Evolutionary conservation across 92 coral and sea anemone species (phyloP).

Genomic region (Desmophyllum pertusum): DNA sequence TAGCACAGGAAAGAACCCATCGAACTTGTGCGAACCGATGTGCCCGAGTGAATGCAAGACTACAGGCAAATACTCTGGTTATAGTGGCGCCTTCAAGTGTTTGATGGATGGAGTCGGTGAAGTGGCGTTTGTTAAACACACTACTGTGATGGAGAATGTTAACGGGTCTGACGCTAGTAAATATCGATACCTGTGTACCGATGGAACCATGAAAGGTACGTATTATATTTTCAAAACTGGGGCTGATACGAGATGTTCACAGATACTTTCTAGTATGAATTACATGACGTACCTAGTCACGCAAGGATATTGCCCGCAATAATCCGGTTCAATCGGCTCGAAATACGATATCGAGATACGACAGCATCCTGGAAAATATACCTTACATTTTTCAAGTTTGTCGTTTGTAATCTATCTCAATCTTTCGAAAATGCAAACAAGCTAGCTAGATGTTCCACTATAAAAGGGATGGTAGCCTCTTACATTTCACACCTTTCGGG

Average conservation of each 20-base stretch:
- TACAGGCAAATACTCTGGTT: constrained; percentile 27
- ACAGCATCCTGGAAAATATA: too few species aligned
- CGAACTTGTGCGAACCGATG: constrained; percentile 16
- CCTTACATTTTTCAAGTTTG: too few species aligned
- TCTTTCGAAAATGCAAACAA: too few species aligned
- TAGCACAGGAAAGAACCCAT: not conserved
- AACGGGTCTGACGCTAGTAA: not conserved
- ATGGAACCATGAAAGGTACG: constrained; percentile 30
- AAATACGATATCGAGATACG: too few species aligned
- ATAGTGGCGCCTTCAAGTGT: constrained; percentile 71
- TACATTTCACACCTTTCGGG: too few species aligned
- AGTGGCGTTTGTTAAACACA: constrained; percentile 74
- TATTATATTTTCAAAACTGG: not conserved
- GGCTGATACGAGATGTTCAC: not conserved
- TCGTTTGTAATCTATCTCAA: too few species aligned
- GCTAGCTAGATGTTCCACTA: too few species aligned
- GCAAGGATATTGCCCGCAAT: too few species aligned
- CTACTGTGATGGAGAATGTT: constrained; percentile 29
- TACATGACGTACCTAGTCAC: too few species aligned
- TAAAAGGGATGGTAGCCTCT: too few species aligned
- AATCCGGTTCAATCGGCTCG: too few species aligned
- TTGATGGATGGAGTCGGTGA: constrained; percentile 49
- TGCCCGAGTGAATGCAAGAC: constrained; percentile 18
- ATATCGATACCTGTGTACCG: constrained; percentile 48
- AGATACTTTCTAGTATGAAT: too few species aligned